Conservation (phyloP, 2,113 vertebrate genomes). For the Phalacrocorax aristotelis region DNA sequence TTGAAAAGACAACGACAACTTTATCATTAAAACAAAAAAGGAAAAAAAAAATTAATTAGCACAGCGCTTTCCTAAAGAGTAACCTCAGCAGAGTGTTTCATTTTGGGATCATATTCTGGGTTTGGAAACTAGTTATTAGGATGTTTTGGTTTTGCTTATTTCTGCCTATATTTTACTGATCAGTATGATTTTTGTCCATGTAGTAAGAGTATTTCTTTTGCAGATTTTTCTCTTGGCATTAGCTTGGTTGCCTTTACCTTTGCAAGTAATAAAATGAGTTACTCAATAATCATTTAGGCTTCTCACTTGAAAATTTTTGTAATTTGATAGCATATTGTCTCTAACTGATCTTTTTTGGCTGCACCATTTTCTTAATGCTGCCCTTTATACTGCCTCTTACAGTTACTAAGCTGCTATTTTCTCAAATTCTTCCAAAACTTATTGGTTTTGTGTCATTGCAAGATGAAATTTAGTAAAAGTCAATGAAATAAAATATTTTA, state of each 20-base stretch:
- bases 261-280: not conserved
- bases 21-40: not conserved
- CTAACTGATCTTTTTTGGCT: not conserved
- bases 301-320: not conserved
- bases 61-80: not conserved
- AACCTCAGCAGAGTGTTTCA: not conserved
- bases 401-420: not conserved
- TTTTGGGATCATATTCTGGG: not conserved
- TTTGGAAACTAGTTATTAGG: not conserved
- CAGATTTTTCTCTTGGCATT: not conserved
- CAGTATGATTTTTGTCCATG: not conserved
- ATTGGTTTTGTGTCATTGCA: not conserved
- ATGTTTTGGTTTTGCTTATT: not conserved
- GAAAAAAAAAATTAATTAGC: not conserved
- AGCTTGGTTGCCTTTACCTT: not conserved
- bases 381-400: not conserved
- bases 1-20: not conserved
- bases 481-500: not conserved
- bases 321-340: not conserved
- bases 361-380: not conserved
- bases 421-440: not conserved
- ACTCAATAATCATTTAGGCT: not conserved
- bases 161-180: not conserved
- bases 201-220: not conserved
- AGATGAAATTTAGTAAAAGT: not conserved